Conservation (phyloP, 2,113 vertebrate genomes). For the Lepus americanus region DNA sequence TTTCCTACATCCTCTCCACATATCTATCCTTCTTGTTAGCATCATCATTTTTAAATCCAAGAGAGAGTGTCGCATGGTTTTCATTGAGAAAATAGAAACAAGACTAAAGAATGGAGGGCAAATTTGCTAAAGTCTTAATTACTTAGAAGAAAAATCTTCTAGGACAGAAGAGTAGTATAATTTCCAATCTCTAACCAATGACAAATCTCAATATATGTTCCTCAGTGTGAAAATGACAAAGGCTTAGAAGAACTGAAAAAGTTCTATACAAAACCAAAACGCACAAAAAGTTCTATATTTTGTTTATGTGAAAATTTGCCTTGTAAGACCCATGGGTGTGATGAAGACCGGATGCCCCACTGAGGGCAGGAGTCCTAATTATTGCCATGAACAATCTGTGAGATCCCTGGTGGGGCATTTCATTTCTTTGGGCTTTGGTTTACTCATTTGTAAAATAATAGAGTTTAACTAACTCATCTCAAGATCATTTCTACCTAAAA, state of each 20-base stretch:
- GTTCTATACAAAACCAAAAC: background rate
- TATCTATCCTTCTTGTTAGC: background rate
- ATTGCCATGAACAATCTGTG: background rate
- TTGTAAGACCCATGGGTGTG: background rate
- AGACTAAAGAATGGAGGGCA: background rate
- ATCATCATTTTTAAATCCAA: slow-evolving; percentile 54
- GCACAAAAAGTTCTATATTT: background rate
- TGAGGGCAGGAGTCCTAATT: background rate
- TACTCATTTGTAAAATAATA: slow-evolving; percentile 28
- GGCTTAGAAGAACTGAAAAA: background rate
- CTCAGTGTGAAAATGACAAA: background rate
- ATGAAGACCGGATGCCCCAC: background rate
- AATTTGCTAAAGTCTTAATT: slow-evolving; percentile 44
- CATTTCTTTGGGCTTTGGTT: background rate
- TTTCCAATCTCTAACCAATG: slow-evolving; percentile 2
- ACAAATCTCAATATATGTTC: slow-evolving; percentile 13
- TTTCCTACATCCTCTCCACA: background rate
- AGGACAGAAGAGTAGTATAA: background rate
- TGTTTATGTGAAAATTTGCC: background rate
- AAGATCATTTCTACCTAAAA: background rate
- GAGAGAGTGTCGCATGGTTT: slow-evolving; percentile 31
- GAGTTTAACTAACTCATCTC: background rate
- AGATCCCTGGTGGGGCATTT: background rate
- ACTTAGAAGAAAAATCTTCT: slow-evolving; percentile 27
- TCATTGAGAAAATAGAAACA: slow-evolving; percentile 39